Percentiles rank a stretch among this genome's conserved stretches.
Conservation (phyloP, 2,113 vertebrate species). For the Nibea albiflora region DNA sequence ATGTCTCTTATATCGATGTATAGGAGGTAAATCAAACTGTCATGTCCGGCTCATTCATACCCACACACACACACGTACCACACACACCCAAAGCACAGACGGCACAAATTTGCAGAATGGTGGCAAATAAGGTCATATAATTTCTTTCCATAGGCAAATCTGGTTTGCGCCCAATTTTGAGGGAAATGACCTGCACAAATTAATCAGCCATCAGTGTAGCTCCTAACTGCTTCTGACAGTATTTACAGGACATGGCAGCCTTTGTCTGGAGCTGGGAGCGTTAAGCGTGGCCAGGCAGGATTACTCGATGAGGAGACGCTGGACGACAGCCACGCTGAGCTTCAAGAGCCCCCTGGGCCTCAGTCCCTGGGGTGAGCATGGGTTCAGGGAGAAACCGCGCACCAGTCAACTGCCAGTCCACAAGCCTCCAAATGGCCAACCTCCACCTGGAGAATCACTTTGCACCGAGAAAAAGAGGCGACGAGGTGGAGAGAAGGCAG, state of each 20-base stretch:
- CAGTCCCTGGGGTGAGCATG: slow-evolving; percentile 66
- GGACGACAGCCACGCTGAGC: slow-evolving; percentile 60
- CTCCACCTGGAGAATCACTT: slow-evolving; percentile 81
- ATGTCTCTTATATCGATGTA: slow-evolving; percentile 50
- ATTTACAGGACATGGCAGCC: slow-evolving; percentile 64
- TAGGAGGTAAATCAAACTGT: slow-evolving; percentile 30
- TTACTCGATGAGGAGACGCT: slow-evolving; percentile 67
- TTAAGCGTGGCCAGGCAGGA: slow-evolving; percentile 46
- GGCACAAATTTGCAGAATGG: slow-evolving; percentile 22
- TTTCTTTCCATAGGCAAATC: slow-evolving; percentile 60
- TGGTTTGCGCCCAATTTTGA: slow-evolving; percentile 31
- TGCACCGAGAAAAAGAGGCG: slow-evolving; percentile 63
- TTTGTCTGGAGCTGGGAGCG: slow-evolving; percentile 58
- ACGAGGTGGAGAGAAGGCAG: slow-evolving; percentile 59
- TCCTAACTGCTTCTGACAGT: slow-evolving; percentile 68
- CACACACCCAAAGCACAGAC: slow-evolving; percentile 36
- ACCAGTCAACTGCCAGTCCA: slow-evolving; percentile 74
- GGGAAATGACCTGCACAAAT: slow-evolving; percentile 62
- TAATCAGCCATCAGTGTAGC: slow-evolving; percentile 59
- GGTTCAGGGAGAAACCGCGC: slow-evolving; percentile 73
- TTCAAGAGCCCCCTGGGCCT: slow-evolving; percentile 63
- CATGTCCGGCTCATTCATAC: slow-evolving; percentile 16
- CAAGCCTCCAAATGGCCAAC: slow-evolving; percentile 62
- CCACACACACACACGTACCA: slow-evolving; percentile 2
- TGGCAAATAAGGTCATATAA: slow-evolving; percentile 39